Evolutionary conservation across 2,888 invertebrate species (phyloP).

Genomic region (Leptinotarsa juncta): DNA sequence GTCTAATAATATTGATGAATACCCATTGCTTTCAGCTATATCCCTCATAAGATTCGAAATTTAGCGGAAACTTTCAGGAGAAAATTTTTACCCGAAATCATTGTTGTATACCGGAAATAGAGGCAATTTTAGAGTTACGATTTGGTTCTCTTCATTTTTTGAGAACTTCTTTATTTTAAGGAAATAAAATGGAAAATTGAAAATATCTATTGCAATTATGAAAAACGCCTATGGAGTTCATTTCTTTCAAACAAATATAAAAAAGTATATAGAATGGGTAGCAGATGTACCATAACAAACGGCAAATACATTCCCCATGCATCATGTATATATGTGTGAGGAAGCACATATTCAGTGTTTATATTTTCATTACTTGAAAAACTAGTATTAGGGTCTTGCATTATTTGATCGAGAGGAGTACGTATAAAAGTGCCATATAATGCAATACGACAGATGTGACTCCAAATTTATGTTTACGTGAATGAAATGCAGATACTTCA

Average conservation of each 20-base stretch:
- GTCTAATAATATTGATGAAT: too few species aligned
- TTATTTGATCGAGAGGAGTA: neutral
- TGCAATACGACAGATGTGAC: constrained; percentile 32
- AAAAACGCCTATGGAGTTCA: too few species aligned
- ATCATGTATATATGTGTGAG: neutral
- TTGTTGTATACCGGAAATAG: too few species aligned
- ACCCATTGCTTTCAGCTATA: too few species aligned
- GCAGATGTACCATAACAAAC: neutral
- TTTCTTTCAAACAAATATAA: neutral
- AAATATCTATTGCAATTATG: too few species aligned
- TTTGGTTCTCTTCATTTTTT: too few species aligned
- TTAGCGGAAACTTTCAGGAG: too few species aligned
- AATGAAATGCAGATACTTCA: constrained; percentile 36
- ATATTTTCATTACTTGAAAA: constrained; percentile 2
- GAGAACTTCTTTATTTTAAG: too few species aligned
- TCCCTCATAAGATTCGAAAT: too few species aligned
- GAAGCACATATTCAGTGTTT: constrained; percentile 2
- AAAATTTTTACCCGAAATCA: too few species aligned
- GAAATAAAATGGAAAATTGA: too few species aligned
- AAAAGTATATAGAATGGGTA: neutral
- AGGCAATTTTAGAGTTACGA: too few species aligned
- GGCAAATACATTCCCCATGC: neutral
- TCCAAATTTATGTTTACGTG: constrained; percentile 39
- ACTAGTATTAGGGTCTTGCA: neutral
- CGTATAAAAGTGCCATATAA: constrained; percentile 24